Evolutionary conservation across 2,797 vertebrate genomes (phyloP).

Genomic region (Lepilemur ruficaudatus): DNA sequence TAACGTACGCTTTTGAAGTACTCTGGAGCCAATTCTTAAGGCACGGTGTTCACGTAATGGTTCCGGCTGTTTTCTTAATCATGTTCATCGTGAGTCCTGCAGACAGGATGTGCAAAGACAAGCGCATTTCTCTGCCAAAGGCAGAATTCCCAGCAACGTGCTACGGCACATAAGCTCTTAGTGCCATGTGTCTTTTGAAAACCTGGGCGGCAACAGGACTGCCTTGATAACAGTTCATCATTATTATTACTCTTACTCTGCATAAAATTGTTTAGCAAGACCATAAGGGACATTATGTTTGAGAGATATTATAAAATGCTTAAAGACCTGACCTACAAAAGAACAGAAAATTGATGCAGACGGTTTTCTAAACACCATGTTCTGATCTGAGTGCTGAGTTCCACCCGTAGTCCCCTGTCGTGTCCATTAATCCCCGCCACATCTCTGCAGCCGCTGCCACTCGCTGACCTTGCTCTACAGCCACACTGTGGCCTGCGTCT

Average conservation of each 20-base stretch:
- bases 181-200: not conserved
- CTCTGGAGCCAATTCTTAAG: not conserved
- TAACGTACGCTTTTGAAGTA: not conserved
- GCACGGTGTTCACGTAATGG: not conserved
- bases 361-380: not conserved
- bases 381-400: not conserved
- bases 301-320: slow-evolving; percentile 3
- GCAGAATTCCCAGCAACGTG: not conserved
- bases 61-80: not conserved
- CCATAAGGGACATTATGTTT: not conserved
- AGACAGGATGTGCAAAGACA: not conserved
- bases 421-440: not conserved
- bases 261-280: not conserved
- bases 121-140: not conserved
- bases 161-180: rapidly evolving
- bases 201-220: no score
- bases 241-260: not conserved
- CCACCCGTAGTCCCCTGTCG: no score
- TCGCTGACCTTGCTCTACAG: not conserved
- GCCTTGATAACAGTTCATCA: not conserved
- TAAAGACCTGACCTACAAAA: not conserved
- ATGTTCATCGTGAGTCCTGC: not conserved
- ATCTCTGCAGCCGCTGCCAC: not conserved
- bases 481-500: not conserved
- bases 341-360: not conserved